Percentiles rank a stretch among this genome's conserved stretches.
Conservation (phyloP, 2,113 vertebrate species). For the Crypturellus undulatus region DNA sequence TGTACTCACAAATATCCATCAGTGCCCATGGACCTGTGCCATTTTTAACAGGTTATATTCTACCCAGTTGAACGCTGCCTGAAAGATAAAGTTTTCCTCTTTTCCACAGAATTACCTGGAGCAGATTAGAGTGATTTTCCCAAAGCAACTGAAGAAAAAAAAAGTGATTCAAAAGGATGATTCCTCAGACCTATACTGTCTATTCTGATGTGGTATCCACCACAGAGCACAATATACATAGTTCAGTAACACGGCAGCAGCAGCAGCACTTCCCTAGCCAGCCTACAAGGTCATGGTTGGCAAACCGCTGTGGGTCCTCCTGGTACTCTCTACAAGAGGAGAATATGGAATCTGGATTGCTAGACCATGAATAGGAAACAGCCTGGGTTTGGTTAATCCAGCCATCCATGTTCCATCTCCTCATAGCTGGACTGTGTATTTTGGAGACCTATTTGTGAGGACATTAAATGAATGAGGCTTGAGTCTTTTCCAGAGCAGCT, state of each 20-base stretch:
- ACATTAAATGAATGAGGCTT: background rate
- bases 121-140: accelerated
- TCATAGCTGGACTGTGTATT: background rate
- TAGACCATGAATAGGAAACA: background rate
- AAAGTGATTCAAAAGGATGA: accelerated
- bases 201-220: background rate
- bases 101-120: background rate
- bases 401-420: background rate
- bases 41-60: background rate
- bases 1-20: background rate
- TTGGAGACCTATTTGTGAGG: constrained; percentile 10
- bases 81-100: background rate
- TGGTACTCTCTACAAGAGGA: background rate
- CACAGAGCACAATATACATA: background rate
- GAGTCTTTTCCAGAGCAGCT: constrained; percentile 36
- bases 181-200: background rate
- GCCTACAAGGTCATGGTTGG: background rate
- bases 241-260: background rate
- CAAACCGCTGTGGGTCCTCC: background rate
- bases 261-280: background rate
- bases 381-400: accelerated
- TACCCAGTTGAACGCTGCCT: background rate
- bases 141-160: background rate
- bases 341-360: background rate
- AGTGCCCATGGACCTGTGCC: background rate